A percentile compares a stretch with the other conserved stretches of the same genome.
Conservation (phyloP, 2,797 vertebrate species). For the Hephaestus fuliginosus region DNA sequence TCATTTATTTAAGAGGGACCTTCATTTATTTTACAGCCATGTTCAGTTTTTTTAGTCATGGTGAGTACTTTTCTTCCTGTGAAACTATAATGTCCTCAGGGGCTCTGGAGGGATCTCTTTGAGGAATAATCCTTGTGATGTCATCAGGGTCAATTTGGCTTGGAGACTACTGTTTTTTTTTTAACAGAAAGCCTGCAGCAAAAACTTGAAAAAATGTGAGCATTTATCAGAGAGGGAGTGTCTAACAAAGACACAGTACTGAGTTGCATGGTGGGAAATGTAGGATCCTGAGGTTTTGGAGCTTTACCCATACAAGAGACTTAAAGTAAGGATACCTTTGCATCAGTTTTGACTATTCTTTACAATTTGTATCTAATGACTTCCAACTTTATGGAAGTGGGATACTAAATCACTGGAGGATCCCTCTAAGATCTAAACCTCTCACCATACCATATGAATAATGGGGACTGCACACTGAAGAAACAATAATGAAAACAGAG, state of each 20-base stretch:
- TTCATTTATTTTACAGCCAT: background rate
- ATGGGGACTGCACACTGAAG: slow-evolving; percentile 2
- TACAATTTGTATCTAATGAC: background rate
- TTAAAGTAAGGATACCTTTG: background rate
- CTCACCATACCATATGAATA: slow-evolving; percentile 26
- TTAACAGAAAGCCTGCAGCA: background rate
- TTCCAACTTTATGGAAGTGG: background rate
- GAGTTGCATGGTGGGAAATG: background rate
- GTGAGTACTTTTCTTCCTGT: background rate
- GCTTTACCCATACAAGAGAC: background rate
- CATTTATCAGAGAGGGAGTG: background rate
- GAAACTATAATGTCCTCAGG: background rate
- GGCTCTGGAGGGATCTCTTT: background rate
- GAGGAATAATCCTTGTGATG: background rate
- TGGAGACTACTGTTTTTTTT: background rate
- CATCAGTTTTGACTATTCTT: background rate
- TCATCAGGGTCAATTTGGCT: background rate
- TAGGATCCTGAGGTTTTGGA: background rate
- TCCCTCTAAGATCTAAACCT: slow-evolving; percentile 10
- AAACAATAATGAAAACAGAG: slow-evolving; percentile 36
- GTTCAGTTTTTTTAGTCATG: background rate
- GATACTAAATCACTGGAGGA: background rate
- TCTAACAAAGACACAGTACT: background rate
- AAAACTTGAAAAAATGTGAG: background rate
- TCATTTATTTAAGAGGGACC: background rate